A percentile compares a stretch with the other conserved stretches of the same genome.
These are phyloP conservation scores for Eledona agricola DNA, from an alignment of 2,888 invertebrate species.

Conservation along the genomic window DNA sequence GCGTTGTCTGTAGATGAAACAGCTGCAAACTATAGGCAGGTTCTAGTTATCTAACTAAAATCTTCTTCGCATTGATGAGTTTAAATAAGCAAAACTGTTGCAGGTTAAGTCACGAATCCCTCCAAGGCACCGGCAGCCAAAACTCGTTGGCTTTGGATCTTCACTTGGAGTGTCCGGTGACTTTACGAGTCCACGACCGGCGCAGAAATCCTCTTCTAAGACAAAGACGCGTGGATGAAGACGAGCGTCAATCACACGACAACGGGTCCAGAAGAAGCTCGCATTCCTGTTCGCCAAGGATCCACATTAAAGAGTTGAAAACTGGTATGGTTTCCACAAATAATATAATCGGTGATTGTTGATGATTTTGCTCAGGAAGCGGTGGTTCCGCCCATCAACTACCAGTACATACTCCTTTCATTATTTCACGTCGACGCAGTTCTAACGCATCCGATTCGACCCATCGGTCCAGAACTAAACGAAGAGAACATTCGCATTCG, in stretches of 20 bases:
- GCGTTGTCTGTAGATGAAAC: constrained; percentile 82
- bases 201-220: constrained; percentile 78
- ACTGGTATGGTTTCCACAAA: constrained; percentile 37
- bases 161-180: constrained; percentile 72
- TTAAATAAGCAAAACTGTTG: background rate
- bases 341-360: constrained; percentile 1
- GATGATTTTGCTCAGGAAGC: constrained; percentile 37
- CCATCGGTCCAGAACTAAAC: constrained; percentile 51
- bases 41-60: background rate
- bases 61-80: constrained; percentile 5
- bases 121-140: constrained; percentile 70
- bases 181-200: constrained; percentile 66
- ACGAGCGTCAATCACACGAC: constrained; percentile 60
- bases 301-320: constrained; percentile 46
- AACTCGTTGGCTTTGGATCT: constrained; percentile 81
- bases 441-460: constrained; percentile 63
- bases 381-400: constrained; percentile 56
- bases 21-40: constrained; percentile 62
- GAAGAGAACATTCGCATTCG: constrained; percentile 52
- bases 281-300: constrained; percentile 59
- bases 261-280: constrained; percentile 53
- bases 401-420: constrained; percentile 42
- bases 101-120: constrained; percentile 65
- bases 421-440: constrained; percentile 54
- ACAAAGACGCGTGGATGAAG: constrained; percentile 79